Percentiles rank a stretch among this genome's conserved stretches.
These are phyloP conservation scores for Synanthedon andrenaeformis DNA, from an alignment of 2,888 invertebrate species.

Conservation along the genomic window DNA sequence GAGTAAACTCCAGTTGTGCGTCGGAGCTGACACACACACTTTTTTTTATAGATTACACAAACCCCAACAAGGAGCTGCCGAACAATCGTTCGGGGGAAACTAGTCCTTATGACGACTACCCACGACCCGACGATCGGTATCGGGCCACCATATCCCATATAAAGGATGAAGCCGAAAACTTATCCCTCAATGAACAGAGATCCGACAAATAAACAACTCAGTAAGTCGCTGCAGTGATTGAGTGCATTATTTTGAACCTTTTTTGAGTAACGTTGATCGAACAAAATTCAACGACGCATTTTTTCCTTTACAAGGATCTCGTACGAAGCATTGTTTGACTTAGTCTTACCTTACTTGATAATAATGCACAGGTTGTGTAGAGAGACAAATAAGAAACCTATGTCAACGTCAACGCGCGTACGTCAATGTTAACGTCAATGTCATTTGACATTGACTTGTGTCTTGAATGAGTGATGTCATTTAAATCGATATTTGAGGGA, in stretches of 20 bases:
- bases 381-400: background rate
- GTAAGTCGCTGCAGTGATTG: background rate
- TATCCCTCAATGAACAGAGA: conserved; percentile 64
- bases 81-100: conserved; percentile 57
- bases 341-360: too few species aligned
- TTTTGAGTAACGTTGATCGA: background rate
- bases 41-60: conserved; percentile 36
- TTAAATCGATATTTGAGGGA: too few species aligned
- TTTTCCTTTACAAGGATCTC: too few species aligned
- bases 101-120: conserved; percentile 60
- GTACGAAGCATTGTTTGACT: too few species aligned
- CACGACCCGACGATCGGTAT: conserved; percentile 50
- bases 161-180: conserved; percentile 64
- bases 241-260: too few species aligned
- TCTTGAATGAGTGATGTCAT: too few species aligned
- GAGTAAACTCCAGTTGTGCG: too few species aligned
- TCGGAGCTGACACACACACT: too few species aligned
- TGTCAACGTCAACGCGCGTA: background rate
- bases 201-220: conserved; percentile 47
- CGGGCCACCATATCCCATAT: conserved; percentile 54
- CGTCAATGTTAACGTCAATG: too few species aligned
- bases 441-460: too few species aligned
- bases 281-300: background rate
- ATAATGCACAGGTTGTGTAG: too few species aligned
- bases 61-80: conserved; percentile 50